Conservation (phyloP, 2,113 vertebrate species). For the Balaenoptera acutorostrata region DNA sequence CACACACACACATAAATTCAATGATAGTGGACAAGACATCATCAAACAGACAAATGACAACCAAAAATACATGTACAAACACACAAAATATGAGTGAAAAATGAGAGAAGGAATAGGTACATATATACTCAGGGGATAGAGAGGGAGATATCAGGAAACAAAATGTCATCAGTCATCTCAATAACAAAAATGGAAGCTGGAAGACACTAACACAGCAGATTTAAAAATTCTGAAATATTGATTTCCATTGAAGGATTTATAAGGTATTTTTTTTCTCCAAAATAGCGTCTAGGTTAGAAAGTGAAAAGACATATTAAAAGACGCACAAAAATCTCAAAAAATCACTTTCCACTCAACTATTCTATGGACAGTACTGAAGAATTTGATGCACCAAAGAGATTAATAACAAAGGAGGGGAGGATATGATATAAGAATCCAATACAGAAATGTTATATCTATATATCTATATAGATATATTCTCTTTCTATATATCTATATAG, state of each 20-base stretch:
- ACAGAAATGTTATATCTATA: neutral
- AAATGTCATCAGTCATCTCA: neutral
- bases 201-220: neutral
- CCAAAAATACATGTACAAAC: neutral
- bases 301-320: neutral
- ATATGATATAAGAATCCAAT: neutral
- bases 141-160: neutral
- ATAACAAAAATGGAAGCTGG: neutral
- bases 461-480: neutral
- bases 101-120: neutral
- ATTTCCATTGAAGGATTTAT: neutral
- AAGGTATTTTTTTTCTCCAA: neutral
- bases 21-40: neutral
- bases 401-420: neutral
- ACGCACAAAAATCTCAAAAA: neutral
- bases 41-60: neutral
- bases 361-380: neutral
- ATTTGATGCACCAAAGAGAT: neutral
- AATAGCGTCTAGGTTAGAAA: neutral
- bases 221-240: neutral
- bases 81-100: neutral
- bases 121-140: too few species aligned
- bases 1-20: neutral
- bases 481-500: neutral
- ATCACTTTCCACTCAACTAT: neutral